These are phyloP conservation scores for Crotalus horridus DNA, from an alignment of 2,113 vertebrate genomes.

Conservation along the genomic window DNA sequence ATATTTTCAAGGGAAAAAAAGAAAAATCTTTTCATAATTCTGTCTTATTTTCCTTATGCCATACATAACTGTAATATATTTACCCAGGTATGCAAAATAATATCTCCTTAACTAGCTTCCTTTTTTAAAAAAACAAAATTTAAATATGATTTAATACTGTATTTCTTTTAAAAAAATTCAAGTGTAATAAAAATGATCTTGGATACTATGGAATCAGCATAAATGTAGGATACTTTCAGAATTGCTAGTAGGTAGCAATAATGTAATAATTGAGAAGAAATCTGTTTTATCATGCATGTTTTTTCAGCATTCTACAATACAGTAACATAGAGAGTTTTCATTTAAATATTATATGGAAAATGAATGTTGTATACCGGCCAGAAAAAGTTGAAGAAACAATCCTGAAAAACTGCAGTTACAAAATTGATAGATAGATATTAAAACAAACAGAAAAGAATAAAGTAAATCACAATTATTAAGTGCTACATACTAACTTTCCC, in stretches of 20 bases:
- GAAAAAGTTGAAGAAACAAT: background rate
- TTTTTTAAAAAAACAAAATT: background rate
- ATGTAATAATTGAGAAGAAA: fast-evolving
- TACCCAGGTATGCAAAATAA: background rate
- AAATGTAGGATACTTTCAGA: background rate
- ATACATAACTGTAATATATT: background rate
- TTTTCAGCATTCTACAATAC: background rate
- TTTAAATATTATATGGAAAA: background rate
- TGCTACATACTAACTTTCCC: background rate
- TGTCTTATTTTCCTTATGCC: background rate
- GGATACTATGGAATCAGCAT: background rate
- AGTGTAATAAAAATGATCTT: background rate
- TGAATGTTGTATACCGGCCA: background rate
- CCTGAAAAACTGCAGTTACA: background rate
- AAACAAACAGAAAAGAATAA: background rate
- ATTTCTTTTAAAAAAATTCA: background rate
- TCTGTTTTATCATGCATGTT: background rate
- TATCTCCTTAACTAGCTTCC: background rate
- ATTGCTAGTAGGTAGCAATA: background rate
- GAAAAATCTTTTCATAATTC: slow-evolving; percentile 7
- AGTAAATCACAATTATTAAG: background rate
- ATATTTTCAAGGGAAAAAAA: slow-evolving; percentile 28
- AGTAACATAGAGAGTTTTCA: background rate
- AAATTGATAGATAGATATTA: fast-evolving
- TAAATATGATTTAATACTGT: background rate